A percentile compares a stretch with the other conserved stretches of the same genome.
phyloP scores from a whole-genome alignment of 1,140 invertebrate species.

The Pogonomyrmex barbatus region DNA sequence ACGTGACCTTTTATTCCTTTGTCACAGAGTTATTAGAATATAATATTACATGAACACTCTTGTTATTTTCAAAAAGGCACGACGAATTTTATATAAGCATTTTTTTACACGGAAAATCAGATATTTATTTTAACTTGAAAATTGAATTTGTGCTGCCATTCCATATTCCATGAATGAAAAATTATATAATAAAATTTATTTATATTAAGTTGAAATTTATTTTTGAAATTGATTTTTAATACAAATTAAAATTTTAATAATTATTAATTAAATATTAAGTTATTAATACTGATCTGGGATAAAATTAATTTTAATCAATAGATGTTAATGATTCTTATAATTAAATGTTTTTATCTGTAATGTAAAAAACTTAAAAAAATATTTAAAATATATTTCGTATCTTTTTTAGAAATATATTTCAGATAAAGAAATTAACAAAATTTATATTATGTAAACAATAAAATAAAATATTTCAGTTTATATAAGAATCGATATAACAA shows the following conservation, averaged over 20 bases:
- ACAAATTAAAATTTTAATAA: conserved; percentile 16
- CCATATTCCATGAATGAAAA: conserved; percentile 9
- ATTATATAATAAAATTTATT: neutral
- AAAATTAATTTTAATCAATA: neutral
- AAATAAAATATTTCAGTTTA: conserved; percentile 30
- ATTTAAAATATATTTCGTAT: conserved; percentile 13
- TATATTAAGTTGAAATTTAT: neutral
- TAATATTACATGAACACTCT: conserved; percentile 68
- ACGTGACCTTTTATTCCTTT: neutral
- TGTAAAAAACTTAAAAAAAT: conserved; percentile 23
- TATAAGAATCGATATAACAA: neutral
- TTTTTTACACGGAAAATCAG: neutral
- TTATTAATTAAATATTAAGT: neutral
- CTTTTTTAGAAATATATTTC: conserved; percentile 16
- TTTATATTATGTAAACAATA: neutral
- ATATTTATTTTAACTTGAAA: neutral
- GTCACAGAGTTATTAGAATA: conserved; percentile 32
- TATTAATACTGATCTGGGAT: neutral
- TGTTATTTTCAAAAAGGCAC: conserved; percentile 78
- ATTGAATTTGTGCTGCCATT: neutral
- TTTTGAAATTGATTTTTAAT: neutral
- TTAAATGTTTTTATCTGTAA: neutral
- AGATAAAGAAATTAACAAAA: neutral
- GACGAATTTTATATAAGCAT: conserved; percentile 34
- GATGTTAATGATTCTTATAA: neutral